Evolutionary conservation across 2,113 vertebrate genomes (phyloP).

Genomic region (Cinclus mexicanus): DNA sequence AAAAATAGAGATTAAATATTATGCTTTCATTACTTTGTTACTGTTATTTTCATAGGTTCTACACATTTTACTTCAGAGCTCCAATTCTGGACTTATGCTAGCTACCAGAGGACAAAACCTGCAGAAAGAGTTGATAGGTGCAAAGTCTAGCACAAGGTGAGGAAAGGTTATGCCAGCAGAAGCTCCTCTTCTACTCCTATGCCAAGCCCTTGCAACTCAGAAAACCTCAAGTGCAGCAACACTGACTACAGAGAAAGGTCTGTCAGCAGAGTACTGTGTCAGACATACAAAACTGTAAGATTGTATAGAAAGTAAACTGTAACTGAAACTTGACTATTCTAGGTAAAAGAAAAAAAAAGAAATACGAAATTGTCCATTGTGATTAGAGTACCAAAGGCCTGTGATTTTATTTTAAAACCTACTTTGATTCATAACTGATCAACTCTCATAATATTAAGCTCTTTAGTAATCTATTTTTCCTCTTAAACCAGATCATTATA

Average conservation of each 20-base stretch:
- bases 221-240: neutral
- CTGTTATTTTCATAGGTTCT: neutral
- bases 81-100: neutral
- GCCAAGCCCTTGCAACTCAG: neutral
- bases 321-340: neutral
- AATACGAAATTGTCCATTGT: neutral
- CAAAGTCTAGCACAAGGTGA: neutral
- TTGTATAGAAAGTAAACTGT: neutral
- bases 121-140: neutral
- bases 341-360: neutral
- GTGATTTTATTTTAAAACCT: neutral
- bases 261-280: neutral
- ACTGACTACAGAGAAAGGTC: neutral
- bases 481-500: neutral
- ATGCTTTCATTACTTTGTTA: neutral
- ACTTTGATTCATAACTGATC: neutral
- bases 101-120: neutral
- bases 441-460: neutral
- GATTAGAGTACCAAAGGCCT: neutral
- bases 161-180: neutral
- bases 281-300: rapidly evolving
- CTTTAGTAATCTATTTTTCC: neutral
- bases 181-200: neutral
- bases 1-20: neutral
- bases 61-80: neutral